These are phyloP conservation scores for Chromoteleia sp. DNA, from an alignment of 2,888 invertebrate species.

Conservation along the genomic window DNA sequence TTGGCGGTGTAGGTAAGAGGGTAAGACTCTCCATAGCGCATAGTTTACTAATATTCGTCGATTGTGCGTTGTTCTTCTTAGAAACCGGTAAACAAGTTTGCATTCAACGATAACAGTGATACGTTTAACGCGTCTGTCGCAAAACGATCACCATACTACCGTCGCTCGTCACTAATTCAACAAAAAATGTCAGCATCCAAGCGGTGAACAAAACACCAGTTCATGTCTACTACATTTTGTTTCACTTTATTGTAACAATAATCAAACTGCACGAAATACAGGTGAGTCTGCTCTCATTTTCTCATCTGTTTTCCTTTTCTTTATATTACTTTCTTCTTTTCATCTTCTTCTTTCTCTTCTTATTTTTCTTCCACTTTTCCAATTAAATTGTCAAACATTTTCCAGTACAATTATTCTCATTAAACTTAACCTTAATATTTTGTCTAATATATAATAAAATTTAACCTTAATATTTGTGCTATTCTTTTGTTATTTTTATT, in stretches of 20 bases:
- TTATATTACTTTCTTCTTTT: neutral
- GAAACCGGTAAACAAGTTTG: neutral
- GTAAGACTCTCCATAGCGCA: neutral
- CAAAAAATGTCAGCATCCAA: conserved; percentile 32
- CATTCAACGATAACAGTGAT: neutral
- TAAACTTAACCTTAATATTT: neutral
- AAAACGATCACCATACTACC: neutral
- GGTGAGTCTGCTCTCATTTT: conserved; percentile 2
- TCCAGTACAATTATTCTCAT: neutral
- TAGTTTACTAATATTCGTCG: neutral
- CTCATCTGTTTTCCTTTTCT: neutral
- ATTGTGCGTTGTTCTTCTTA: neutral
- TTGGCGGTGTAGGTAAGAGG: conserved; percentile 25
- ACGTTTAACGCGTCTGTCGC: neutral
- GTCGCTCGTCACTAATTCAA: conserved; percentile 2
- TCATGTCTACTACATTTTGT: conserved; percentile 7
- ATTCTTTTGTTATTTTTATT: no score
- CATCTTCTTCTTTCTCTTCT: neutral
- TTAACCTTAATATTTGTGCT: no score
- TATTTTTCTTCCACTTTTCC: no score
- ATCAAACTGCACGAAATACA: neutral
- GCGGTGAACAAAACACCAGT: conserved; percentile 19
- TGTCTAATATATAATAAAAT: no score
- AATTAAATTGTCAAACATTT: conserved; percentile 1
- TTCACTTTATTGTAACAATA: neutral